phyloP scores from a whole-genome alignment of 2,888 invertebrate species.

The Calameuta filiformis region DNA sequence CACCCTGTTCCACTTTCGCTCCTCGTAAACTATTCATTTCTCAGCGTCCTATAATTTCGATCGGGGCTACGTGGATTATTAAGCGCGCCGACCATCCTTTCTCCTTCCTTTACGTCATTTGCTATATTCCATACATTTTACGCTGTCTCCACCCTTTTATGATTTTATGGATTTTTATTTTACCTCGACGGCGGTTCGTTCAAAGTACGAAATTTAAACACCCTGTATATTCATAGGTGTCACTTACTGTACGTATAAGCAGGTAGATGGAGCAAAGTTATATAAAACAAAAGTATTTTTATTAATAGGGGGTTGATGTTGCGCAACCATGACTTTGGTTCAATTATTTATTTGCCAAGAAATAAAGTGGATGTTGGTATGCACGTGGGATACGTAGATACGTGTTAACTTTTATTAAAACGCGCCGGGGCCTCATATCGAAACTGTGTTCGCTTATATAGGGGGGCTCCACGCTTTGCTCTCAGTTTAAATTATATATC shows the following conservation, averaged over 20 bases:
- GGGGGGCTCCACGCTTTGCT: conserved; percentile 40
- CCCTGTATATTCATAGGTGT: background rate
- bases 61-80: conserved; percentile 41
- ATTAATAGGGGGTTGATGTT: background rate
- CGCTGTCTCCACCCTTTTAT: conserved; percentile 20
- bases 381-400: conserved; percentile 47
- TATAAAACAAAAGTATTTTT: background rate
- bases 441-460: conserved; percentile 49
- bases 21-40: conserved; percentile 66
- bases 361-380: background rate
- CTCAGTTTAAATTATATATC: conserved; percentile 60
- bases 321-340: background rate
- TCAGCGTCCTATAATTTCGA: conserved; percentile 64
- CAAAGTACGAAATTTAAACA: background rate
- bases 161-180: background rate
- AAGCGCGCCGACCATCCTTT: background rate
- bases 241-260: too few species aligned
- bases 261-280: background rate
- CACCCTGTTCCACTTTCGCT: conserved; percentile 57
- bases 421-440: conserved; percentile 42
- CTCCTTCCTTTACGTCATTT: background rate
- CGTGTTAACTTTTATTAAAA: conserved; percentile 61
- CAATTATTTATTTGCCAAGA: background rate
- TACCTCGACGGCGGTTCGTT: background rate
- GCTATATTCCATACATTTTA: conserved; percentile 19